These are phyloP conservation scores for Nothocercus nigrocapillus DNA, from an alignment of 2,113 vertebrate species.

Conservation along the genomic window DNA sequence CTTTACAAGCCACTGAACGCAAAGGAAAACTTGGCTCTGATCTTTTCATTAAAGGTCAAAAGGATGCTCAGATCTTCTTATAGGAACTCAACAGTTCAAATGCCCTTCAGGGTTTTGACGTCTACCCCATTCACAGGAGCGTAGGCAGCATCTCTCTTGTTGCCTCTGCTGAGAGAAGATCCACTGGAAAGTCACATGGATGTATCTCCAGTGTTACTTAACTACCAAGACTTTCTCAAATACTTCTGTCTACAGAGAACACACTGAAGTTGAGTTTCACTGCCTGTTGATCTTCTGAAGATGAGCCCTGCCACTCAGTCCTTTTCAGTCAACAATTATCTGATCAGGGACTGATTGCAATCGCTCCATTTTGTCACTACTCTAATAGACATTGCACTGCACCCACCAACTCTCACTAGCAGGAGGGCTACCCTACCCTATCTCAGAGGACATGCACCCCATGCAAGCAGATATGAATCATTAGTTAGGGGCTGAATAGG, in stretches of 20 bases:
- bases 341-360: neutral
- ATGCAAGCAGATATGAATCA: neutral
- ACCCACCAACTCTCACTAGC: neutral
- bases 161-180: neutral
- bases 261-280: neutral
- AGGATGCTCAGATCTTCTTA: neutral
- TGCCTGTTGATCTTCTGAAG: neutral
- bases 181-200: fast-evolving
- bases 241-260: neutral
- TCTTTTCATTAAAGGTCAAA: constrained; percentile 53
- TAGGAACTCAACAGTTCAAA: neutral
- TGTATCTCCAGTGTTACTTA: neutral
- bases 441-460: neutral
- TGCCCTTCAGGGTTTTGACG: neutral
- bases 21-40: constrained; percentile 54
- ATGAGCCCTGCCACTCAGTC: neutral
- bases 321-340: neutral
- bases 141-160: neutral
- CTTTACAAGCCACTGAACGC: constrained; percentile 37
- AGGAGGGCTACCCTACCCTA: neutral
- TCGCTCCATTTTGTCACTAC: neutral
- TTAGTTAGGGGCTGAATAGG: no score
- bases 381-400: neutral
- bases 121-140: neutral
- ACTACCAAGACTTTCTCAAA: neutral